These are phyloP conservation scores for Erinaceus europaeus DNA, from an alignment of 2,113 vertebrate genomes.

Conservation along the genomic window DNA sequence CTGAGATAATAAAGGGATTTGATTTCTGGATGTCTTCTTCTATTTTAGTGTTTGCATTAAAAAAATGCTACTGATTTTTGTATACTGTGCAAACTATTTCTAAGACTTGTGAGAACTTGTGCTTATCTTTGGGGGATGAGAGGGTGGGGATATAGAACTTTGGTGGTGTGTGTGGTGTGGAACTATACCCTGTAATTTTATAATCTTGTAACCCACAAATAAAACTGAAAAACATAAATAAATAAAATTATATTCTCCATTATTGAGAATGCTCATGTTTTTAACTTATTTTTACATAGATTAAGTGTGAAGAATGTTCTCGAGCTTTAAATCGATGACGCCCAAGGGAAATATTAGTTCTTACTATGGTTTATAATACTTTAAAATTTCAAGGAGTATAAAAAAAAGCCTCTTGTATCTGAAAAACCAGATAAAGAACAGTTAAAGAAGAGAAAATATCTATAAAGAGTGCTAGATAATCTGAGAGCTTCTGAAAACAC, in stretches of 20 bases:
- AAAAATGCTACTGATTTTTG: too few species aligned
- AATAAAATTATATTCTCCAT: background rate
- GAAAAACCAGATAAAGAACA: slow-evolving; percentile 40
- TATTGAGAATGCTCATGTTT: background rate
- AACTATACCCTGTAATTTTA: too few species aligned
- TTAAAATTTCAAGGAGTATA: slow-evolving; percentile 33
- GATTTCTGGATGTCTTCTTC: too few species aligned
- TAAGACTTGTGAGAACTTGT: too few species aligned
- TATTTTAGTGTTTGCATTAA: too few species aligned
- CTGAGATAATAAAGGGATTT: too few species aligned
- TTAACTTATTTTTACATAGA: background rate
- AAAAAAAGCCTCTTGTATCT: slow-evolving; percentile 10
- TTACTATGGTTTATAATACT: slow-evolving; percentile 22
- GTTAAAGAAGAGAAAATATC: slow-evolving; percentile 21
- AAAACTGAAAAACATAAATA: background rate
- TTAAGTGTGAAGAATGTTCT: background rate
- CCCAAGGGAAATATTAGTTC: background rate
- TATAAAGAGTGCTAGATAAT: background rate
- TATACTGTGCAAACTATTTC: too few species aligned
- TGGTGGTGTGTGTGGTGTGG: too few species aligned
- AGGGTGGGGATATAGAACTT: too few species aligned
- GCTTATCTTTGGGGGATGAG: too few species aligned
- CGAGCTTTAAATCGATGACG: background rate
- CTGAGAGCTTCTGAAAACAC: background rate
- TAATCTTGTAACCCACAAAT: background rate